phyloP scores from a whole-genome alignment of 2,888 invertebrate genomes.

The Acleris emargana region DNA sequence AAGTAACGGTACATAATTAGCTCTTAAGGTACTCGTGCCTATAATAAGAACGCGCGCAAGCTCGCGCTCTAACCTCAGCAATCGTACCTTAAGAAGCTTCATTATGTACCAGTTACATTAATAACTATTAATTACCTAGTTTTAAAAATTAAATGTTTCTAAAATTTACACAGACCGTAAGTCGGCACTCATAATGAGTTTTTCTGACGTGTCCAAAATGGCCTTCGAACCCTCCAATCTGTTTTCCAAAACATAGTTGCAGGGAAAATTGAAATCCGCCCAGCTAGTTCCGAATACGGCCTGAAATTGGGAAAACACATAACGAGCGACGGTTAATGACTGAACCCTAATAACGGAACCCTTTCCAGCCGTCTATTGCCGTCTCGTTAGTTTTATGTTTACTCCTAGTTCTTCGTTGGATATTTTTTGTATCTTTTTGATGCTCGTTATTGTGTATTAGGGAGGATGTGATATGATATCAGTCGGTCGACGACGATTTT shows the following conservation, averaged over 20 bases:
- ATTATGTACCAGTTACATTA: too few species aligned
- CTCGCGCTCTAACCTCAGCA: too few species aligned
- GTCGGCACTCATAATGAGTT: constrained; percentile 1
- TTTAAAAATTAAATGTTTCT: too few species aligned
- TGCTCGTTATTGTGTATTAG: background rate
- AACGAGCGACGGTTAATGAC: constrained; percentile 30
- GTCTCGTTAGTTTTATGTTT: constrained; percentile 33
- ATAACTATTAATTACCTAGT: too few species aligned
- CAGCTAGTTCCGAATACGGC: constrained; percentile 23
- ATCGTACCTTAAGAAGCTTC: too few species aligned
- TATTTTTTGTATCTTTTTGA: constrained; percentile 1
- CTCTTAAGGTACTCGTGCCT: too few species aligned
- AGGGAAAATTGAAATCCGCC: constrained; percentile 28
- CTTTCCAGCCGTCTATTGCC: constrained; percentile 29
- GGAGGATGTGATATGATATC: too few species aligned
- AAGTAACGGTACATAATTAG: too few species aligned
- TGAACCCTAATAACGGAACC: constrained; percentile 36
- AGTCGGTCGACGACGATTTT: too few species aligned
- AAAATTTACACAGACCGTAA: background rate
- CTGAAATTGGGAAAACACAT: constrained; percentile 32
- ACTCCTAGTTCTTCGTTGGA: background rate
- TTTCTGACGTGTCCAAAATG: constrained; percentile 9
- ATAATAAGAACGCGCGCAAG: too few species aligned
- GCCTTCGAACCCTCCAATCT: constrained; percentile 28
- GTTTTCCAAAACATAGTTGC: constrained; percentile 32